Evolutionary conservation across 2,113 vertebrate species (phyloP).

Genomic region (Gnathonemus longibarbis): DNA sequence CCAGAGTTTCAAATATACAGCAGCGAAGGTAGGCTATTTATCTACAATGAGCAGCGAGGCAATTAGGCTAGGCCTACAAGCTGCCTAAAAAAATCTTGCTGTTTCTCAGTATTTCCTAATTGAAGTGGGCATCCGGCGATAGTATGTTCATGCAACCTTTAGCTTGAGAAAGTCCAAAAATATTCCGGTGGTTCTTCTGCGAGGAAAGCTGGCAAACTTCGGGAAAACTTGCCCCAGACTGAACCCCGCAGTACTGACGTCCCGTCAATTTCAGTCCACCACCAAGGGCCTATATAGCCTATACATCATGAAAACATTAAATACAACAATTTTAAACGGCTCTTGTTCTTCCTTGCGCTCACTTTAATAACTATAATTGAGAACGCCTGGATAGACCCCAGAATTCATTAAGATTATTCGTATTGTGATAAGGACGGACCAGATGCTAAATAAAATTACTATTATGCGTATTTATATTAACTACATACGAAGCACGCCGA

Average conservation of each 20-base stretch:
- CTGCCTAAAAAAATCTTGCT: neutral
- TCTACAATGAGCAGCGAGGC: neutral
- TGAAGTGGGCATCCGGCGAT: neutral
- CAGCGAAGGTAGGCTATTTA: neutral
- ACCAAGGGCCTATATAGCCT: neutral
- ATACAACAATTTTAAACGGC: neutral
- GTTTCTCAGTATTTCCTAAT: neutral
- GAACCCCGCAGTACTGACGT: neutral
- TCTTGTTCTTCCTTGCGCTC: neutral
- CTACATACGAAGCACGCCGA: neutral
- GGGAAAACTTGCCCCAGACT: neutral
- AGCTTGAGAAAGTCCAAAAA: neutral
- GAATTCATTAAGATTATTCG: neutral
- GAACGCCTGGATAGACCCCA: neutral
- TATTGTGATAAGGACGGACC: neutral
- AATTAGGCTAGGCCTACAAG: neutral
- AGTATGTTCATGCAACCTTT: neutral
- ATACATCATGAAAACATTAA: neutral
- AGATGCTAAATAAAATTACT: neutral
- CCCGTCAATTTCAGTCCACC: neutral
- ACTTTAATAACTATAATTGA: neutral
- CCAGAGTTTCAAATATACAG: neutral
- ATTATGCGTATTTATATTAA: neutral
- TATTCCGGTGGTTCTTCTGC: neutral
- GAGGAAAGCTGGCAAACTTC: neutral